phyloP scores from a whole-genome alignment of 2,888 invertebrate genomes.

The Hemistola chrysoprasaria region DNA sequence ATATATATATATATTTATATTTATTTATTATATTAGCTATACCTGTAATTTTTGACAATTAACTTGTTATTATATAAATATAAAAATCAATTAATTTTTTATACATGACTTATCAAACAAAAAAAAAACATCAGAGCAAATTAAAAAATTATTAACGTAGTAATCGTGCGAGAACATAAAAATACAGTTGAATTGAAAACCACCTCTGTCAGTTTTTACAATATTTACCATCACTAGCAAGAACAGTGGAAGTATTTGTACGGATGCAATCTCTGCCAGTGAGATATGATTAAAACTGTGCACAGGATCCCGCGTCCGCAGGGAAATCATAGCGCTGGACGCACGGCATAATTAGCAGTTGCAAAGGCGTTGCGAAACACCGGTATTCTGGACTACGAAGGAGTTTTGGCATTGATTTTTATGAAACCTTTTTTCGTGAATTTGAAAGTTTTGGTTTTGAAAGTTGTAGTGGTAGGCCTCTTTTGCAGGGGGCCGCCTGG shows the following conservation, averaged over 20 bases:
- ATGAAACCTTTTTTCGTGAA: too few relatives aligned
- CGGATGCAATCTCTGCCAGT: slow-evolving; percentile 73
- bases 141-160: too few relatives aligned
- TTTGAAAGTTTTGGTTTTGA: too few relatives aligned
- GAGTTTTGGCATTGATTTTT: slow-evolving; percentile 2
- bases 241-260: slow-evolving; percentile 57
- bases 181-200: neutral
- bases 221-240: slow-evolving; percentile 34
- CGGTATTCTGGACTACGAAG: slow-evolving; percentile 39
- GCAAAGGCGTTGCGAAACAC: slow-evolving; percentile 47
- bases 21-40: too few relatives aligned
- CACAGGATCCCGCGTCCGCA: slow-evolving; percentile 63
- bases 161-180: neutral
- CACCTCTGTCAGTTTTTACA: neutral
- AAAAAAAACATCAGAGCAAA: too few relatives aligned
- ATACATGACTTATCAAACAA: too few relatives aligned
- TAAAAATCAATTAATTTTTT: too few relatives aligned
- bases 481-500: too few relatives aligned
- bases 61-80: too few relatives aligned
- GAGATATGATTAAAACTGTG: slow-evolving; percentile 79
- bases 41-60: too few relatives aligned
- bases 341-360: slow-evolving; percentile 78
- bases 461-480: too few relatives aligned
- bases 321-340: slow-evolving; percentile 77
- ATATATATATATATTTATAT: too few relatives aligned